Conservation (phyloP, 2,888 invertebrate genomes). For the Nomada flava region DNA sequence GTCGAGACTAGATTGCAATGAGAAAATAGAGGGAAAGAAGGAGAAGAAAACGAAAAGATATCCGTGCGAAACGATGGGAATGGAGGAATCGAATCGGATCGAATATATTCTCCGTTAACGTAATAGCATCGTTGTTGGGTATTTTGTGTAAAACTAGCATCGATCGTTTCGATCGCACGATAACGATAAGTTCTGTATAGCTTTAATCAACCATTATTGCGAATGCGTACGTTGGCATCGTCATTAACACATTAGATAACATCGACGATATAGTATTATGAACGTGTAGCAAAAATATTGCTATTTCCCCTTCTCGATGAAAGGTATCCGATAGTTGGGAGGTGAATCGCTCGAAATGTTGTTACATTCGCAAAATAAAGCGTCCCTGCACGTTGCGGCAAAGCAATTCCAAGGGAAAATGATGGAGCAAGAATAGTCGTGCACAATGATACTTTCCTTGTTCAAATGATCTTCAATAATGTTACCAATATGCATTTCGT, state of each 20-base stretch:
- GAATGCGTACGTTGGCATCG: conserved; percentile 61
- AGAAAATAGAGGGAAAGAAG: background rate
- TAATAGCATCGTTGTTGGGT: conserved; percentile 64
- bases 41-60: background rate
- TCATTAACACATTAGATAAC: conserved; percentile 66
- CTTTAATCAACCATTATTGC: conserved; percentile 62
- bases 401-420: conserved; percentile 11
- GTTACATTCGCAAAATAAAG: conserved; percentile 13
- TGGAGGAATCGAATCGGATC: conserved; percentile 21
- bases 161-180: conserved; percentile 55
- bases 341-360: conserved; percentile 34
- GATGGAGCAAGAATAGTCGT: conserved; percentile 29
- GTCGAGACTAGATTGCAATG: conserved; percentile 14
- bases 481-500: too few species aligned
- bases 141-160: conserved; percentile 55
- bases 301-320: conserved; percentile 65
- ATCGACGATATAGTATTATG: conserved; percentile 71
- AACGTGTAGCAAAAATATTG: conserved; percentile 74
- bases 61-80: background rate
- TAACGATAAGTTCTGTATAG: conserved; percentile 59
- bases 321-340: conserved; percentile 46
- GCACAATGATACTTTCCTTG: background rate
- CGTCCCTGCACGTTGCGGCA: background rate
- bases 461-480: background rate
- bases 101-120: conserved; percentile 55